These are phyloP conservation scores for Galaxea fascicularis DNA, from an alignment of 92 coral and sea anemone species.

Conservation along the genomic window DNA sequence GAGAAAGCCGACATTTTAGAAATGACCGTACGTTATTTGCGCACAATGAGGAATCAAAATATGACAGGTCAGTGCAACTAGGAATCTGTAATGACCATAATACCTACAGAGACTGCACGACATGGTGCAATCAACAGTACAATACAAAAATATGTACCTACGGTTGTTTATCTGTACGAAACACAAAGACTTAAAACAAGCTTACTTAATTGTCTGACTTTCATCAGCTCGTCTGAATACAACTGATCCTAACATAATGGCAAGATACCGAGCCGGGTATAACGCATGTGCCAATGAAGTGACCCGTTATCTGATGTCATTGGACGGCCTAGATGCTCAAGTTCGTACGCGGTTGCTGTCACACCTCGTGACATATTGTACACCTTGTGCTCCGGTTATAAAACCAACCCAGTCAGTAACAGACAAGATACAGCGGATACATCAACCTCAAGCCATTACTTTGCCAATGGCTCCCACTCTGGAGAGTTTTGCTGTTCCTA, in stretches of 20 bases:
- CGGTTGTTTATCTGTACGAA: not conserved
- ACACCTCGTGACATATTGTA: conserved; percentile 83
- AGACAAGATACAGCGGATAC: conserved; percentile 20
- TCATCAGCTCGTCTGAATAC: conserved; percentile 39
- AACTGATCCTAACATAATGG: conserved; percentile 54
- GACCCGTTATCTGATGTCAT: conserved; percentile 69
- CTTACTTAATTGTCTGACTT: not conserved
- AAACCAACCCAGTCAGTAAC: conserved; percentile 38
- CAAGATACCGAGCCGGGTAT: conserved; percentile 80
- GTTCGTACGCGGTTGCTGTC: conserved; percentile 82
- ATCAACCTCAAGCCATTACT: conserved; percentile 51
- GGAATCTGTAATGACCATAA: conserved; percentile 13
- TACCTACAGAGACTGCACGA: not conserved
- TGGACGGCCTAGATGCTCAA: conserved; percentile 67
- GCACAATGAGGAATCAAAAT: conserved; percentile 69
- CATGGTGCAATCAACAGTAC: not conserved
- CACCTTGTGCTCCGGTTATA: conserved; percentile 43
- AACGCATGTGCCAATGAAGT: conserved; percentile 85
- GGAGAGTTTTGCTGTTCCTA: conserved; percentile 28
- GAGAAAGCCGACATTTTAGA: conserved; percentile 91
- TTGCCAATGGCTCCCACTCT: conserved; percentile 32
- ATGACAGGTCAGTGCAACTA: conserved; percentile 42
- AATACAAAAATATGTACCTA: not conserved
- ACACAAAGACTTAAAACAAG: not conserved
- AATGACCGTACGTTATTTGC: conserved; percentile 83